Percentiles rank a stretch among this genome's conserved stretches.
Conservation (phyloP, 2,797 vertebrate species). For the Poeciliopsis infans region DNA sequence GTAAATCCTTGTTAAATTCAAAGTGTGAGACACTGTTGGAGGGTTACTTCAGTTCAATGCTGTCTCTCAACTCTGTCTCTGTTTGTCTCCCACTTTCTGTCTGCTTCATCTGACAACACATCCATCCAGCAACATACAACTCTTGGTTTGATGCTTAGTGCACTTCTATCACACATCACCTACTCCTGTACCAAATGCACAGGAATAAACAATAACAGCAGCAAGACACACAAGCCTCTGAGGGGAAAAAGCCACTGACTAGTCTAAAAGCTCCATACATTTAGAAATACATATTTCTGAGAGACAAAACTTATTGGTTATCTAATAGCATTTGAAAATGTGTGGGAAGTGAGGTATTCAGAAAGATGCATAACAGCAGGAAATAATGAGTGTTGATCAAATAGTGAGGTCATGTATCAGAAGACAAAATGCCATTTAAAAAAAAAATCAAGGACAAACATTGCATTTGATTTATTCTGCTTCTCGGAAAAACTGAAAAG, state of each 20-base stretch:
- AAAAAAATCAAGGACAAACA: constrained; percentile 69
- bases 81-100: constrained; percentile 22
- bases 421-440: constrained; percentile 15
- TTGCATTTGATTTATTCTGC: constrained; percentile 50
- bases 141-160: constrained; percentile 54
- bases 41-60: constrained; percentile 70
- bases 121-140: constrained; percentile 61
- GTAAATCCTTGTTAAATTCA: constrained; percentile 61
- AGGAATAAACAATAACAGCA: constrained; percentile 44
- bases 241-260: constrained; percentile 14
- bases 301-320: constrained; percentile 29
- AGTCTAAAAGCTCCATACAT: constrained; percentile 48
- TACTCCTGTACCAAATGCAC: constrained; percentile 55
- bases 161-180: constrained; percentile 65
- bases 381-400: constrained; percentile 46
- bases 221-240: constrained; percentile 6
- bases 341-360: constrained; percentile 25
- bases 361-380: constrained; percentile 31
- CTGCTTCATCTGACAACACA: constrained; percentile 75
- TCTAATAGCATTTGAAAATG: constrained; percentile 31
- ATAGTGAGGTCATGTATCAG: constrained; percentile 23
- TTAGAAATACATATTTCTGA: constrained; percentile 25
- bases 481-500: constrained; percentile 34
- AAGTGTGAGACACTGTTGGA: constrained; percentile 51
- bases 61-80: constrained; percentile 38